phyloP scores from a whole-genome alignment of 2,797 vertebrate species.

The Micrastur ruficollis region DNA sequence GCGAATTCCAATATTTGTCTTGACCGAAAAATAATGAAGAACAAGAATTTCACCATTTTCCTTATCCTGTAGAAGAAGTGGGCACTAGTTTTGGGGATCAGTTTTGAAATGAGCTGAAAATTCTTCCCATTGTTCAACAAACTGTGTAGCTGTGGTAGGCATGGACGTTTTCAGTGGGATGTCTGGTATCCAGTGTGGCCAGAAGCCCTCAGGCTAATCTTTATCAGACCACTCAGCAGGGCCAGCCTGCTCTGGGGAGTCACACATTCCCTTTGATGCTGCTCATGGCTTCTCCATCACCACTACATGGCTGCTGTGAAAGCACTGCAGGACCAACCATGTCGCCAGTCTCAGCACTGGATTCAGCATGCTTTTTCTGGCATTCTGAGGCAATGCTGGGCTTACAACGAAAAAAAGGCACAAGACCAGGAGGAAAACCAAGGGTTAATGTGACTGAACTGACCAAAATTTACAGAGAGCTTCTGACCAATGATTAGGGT shows the following conservation, averaged over 20 bases:
- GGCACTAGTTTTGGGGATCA: fast-evolving
- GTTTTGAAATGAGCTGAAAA: not conserved
- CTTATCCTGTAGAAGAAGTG: not conserved
- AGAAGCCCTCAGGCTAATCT: not conserved
- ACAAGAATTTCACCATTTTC: not conserved
- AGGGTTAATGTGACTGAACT: not conserved
- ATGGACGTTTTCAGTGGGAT: not conserved
- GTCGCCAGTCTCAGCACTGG: fast-evolving
- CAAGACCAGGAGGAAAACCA: not conserved
- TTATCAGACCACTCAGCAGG: not conserved
- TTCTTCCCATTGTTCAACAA: fast-evolving
- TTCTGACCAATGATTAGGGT: not conserved
- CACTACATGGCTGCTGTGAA: not conserved
- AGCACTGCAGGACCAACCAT: not conserved
- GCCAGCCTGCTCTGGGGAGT: not conserved
- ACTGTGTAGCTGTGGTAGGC: fast-evolving
- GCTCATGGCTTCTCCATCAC: not conserved
- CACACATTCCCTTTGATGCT: fast-evolving
- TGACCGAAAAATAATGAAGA: not conserved
- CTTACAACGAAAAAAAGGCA: not conserved
- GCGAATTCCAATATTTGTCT: not conserved
- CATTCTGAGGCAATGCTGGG: not conserved
- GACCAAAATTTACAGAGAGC: not conserved
- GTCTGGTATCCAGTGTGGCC: fast-evolving
- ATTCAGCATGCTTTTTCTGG: not conserved